A percentile compares a stretch with the other conserved stretches of the same genome.
Evolutionary conservation across 2,113 vertebrate species (phyloP).

Genomic region (Acanthochromis polyacanthus): DNA sequence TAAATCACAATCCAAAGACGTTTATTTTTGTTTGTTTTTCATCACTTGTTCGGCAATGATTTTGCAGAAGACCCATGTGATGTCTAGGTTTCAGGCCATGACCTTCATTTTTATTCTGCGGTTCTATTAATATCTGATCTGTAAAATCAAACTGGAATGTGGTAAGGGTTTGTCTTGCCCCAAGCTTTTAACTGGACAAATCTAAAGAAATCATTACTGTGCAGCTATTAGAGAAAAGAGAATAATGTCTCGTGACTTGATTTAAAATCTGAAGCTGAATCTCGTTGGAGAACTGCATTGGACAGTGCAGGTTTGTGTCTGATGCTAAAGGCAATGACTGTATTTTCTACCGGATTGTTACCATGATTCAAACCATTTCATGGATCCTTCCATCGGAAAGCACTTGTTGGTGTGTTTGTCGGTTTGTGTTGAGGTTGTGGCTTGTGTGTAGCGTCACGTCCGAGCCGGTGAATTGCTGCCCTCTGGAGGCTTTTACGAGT

Average conservation of each 20-base stretch:
- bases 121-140: conserved; percentile 47
- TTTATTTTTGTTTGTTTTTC: conserved; percentile 38
- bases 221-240: conserved; percentile 46
- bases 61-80: conserved; percentile 30
- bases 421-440: conserved; percentile 18
- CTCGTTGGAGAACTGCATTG: conserved; percentile 1
- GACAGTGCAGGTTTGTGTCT: conserved; percentile 24
- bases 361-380: conserved; percentile 29
- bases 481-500: conserved; percentile 49
- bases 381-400: conserved; percentile 43
- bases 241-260: conserved; percentile 37
- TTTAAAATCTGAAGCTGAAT: conserved; percentile 31
- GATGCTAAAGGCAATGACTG: conserved; percentile 56
- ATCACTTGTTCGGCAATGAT: conserved; percentile 12
- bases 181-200: conserved; percentile 45
- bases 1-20: conserved; percentile 75
- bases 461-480: conserved; percentile 46
- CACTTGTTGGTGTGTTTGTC: conserved; percentile 27
- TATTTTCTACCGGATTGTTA: conserved; percentile 48
- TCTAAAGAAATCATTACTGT: conserved; percentile 52
- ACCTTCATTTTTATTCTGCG: conserved; percentile 46
- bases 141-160: conserved; percentile 54
- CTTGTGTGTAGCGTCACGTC: not conserved
- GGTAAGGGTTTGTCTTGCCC: conserved; percentile 23
- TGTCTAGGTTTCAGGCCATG: conserved; percentile 45